Evolutionary conservation across 2,113 vertebrate genomes (phyloP).

Genomic region (Alaudala cheleensis): DNA sequence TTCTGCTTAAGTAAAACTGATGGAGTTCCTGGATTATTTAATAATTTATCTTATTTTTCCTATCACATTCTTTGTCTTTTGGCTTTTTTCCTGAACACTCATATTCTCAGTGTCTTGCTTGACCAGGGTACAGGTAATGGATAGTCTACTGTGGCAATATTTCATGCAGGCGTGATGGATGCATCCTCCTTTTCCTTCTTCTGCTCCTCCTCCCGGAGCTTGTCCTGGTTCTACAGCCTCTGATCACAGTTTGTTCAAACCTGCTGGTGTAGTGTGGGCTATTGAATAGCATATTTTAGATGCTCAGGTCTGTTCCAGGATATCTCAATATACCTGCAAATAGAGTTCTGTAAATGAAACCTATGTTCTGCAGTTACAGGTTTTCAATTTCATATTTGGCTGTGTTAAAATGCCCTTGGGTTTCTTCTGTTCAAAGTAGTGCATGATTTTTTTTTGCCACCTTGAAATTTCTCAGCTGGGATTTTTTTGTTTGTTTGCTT

Average conservation of each 20-base stretch:
- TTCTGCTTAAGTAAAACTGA: not conserved
- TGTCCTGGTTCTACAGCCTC: not conserved
- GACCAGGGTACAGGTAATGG: not conserved
- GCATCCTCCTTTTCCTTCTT: not conserved
- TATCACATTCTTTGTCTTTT: not conserved
- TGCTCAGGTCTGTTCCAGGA: not conserved
- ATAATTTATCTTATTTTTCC: not conserved
- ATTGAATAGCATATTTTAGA: not conserved
- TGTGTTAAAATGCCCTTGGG: not conserved
- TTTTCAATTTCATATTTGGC: not conserved
- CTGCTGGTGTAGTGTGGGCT: accelerated
- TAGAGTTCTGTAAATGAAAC: not conserved
- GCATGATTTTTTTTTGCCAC: not conserved
- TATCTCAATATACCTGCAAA: not conserved
- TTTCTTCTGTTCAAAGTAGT: not conserved
- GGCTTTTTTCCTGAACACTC: not conserved
- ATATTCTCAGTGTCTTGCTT: not conserved
- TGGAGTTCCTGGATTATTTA: not conserved
- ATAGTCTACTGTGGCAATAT: not conserved
- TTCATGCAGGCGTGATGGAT: not conserved
- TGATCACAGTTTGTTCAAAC: not conserved
- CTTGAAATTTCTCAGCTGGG: not conserved
- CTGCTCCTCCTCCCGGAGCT: not conserved
- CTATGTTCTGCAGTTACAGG: not conserved
- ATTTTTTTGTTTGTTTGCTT: not conserved